Percentiles rank a stretch among this genome's conserved stretches.
Evolutionary conservation across 2,888 invertebrate genomes (phyloP).

Genomic region (Elegia similella): DNA sequence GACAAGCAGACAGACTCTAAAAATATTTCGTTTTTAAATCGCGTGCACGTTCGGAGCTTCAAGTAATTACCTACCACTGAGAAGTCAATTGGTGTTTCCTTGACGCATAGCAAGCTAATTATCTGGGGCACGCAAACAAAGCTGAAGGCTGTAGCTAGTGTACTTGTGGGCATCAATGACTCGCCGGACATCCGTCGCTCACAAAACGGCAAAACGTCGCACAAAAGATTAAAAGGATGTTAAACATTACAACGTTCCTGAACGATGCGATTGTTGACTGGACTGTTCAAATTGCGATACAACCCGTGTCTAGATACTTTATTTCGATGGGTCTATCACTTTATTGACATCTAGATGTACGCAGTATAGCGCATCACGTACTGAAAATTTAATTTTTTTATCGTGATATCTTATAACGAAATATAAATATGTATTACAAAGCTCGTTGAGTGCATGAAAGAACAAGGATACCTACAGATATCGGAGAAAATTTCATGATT

Average conservation of each 20-base stretch:
- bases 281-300: not conserved
- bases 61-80: not conserved
- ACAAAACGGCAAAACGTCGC: slow-evolving; percentile 53
- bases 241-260: slow-evolving; percentile 38
- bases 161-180: slow-evolving; percentile 4
- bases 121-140: slow-evolving; percentile 5
- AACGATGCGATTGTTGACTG: slow-evolving; percentile 35
- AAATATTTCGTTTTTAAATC: not conserved
- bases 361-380: no score
- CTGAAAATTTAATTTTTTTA: no score
- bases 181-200: slow-evolving; percentile 52
- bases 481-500: no score
- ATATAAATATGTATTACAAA: no score
- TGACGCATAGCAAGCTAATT: slow-evolving; percentile 1
- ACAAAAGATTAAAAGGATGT: slow-evolving; percentile 50
- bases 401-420: no score
- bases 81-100: not conserved
- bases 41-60: not conserved
- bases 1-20: no score
- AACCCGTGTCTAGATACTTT: not conserved
- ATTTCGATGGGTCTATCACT: not conserved
- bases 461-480: no score
- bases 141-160: slow-evolving; percentile 2
- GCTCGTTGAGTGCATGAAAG: no score
- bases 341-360: no score